A percentile compares a stretch with the other conserved stretches of the same genome.
Evolutionary conservation across 30 jellyfish, hydroid and myxozoan genomes (phyloP).

Genomic region (Hydractinia symbiolongicarpus): DNA sequence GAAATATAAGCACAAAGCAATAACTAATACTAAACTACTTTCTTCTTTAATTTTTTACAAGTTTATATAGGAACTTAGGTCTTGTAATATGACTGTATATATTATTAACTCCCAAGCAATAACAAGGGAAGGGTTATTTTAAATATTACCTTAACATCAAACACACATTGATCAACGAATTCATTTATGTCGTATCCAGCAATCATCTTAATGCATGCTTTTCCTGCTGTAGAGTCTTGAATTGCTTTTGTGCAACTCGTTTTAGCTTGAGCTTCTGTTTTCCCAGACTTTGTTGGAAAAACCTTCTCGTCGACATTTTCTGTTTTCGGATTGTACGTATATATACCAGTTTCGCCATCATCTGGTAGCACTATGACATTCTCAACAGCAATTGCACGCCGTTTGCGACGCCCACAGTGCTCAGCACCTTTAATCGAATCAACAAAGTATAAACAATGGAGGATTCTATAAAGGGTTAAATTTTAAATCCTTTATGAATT

Average conservation of each 20-base stretch:
- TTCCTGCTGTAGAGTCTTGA: conserved; percentile 41
- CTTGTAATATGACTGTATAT: background rate
- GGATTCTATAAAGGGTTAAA: background rate
- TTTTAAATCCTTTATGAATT: background rate
- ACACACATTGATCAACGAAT: conserved; percentile 55
- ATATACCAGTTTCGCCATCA: conserved; percentile 43
- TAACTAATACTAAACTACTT: background rate
- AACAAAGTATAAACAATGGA: background rate
- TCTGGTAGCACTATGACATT: conserved; percentile 57
- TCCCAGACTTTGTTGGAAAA: conserved; percentile 76
- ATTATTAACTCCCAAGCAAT: background rate
- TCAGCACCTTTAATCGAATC: conserved; percentile 18
- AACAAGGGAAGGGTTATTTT: background rate
- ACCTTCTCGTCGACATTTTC: conserved; percentile 7
- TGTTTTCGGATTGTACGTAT: conserved; percentile 41
- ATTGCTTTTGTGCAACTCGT: conserved; percentile 29
- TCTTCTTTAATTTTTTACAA: background rate
- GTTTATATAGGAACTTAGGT: background rate
- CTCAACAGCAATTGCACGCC: conserved; percentile 44
- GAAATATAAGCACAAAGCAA: background rate
- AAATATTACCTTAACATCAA: conserved; percentile 56
- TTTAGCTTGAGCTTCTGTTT: conserved; percentile 25
- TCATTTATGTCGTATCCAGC: conserved; percentile 35
- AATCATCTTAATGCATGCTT: conserved; percentile 38
- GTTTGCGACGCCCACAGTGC: conserved; percentile 60